Percentiles rank a stretch among this genome's conserved stretches.
phyloP scores from a whole-genome alignment of 2,113 vertebrate species.

The Tyrannus savana region DNA sequence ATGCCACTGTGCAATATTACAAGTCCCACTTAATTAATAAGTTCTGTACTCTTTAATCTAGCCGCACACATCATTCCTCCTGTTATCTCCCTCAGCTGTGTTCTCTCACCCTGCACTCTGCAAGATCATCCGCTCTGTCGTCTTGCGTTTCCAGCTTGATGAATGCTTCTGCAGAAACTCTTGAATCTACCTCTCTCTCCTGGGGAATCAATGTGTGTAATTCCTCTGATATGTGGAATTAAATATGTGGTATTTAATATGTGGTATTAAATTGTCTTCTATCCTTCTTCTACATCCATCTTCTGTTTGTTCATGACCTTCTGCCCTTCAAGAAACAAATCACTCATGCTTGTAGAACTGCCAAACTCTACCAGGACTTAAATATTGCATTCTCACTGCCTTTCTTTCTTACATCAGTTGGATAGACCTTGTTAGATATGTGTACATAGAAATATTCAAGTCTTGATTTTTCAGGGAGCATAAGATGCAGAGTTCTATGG shows the following conservation, averaged over 20 bases:
- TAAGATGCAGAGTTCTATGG: not conserved
- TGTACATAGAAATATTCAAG: not conserved
- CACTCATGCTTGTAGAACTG: not conserved
- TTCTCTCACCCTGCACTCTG: not conserved
- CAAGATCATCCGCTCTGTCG: not conserved
- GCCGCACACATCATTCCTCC: not conserved
- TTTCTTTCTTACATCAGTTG: not conserved
- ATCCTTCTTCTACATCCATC: not conserved
- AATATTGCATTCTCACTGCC: not conserved
- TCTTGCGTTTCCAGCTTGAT: not conserved
- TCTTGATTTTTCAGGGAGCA: not conserved
- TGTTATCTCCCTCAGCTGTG: not conserved
- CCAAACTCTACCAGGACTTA: not conserved
- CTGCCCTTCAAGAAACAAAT: not conserved
- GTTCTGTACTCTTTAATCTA: not conserved
- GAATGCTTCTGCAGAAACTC: not conserved
- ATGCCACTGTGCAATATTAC: not conserved
- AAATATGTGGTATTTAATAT: not conserved
- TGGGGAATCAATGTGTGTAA: not conserved
- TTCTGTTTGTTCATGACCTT: not conserved
- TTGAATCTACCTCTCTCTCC: not conserved
- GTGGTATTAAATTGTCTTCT: not conserved
- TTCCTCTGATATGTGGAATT: not conserved
- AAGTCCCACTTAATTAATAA: not conserved
- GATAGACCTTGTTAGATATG: not conserved